Conservation (phyloP, 2,888 invertebrate genomes). For the Scaptomyza tumidula region DNA sequence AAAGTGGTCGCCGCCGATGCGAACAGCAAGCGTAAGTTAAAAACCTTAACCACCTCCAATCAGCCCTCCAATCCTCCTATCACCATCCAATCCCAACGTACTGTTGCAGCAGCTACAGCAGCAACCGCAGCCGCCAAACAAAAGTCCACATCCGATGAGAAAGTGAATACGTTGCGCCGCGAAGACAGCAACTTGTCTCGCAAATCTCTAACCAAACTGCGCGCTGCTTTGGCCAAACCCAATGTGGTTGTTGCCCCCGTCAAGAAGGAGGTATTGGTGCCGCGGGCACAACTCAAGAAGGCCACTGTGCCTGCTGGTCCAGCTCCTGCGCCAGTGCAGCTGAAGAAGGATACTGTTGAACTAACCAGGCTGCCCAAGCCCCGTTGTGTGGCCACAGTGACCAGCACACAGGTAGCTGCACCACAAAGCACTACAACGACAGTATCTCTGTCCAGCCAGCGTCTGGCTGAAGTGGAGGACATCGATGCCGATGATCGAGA, state of each 20-base stretch:
- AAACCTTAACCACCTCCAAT: not conserved
- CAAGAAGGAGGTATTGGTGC: conserved; percentile 22
- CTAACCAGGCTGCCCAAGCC: conserved; percentile 23
- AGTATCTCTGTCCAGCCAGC: conserved; percentile 65
- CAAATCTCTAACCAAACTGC: conserved; percentile 81
- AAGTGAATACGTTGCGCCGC: conserved; percentile 70
- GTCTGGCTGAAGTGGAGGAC: conserved; percentile 86
- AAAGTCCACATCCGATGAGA: conserved; percentile 48
- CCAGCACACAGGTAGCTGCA: not conserved
- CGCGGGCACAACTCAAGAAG: conserved; percentile 17
- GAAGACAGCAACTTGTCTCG: conserved; percentile 83
- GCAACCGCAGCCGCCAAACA: conserved; percentile 30
- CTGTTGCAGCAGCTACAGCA: conserved; percentile 12
- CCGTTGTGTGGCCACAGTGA: conserved; percentile 2
- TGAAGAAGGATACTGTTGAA: conserved; percentile 33
- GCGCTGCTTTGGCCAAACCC: conserved; percentile 76
- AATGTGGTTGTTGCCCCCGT: conserved; percentile 4
- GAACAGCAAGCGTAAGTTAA: conserved; percentile 52
- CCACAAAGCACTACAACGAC: not conserved
- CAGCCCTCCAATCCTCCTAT: conserved; percentile 10
- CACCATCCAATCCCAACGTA: conserved; percentile 12
- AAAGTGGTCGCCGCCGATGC: conserved; percentile 64
- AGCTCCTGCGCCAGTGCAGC: not conserved
- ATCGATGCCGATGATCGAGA: conserved; percentile 90
- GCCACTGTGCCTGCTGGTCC: conserved; percentile 3